phyloP scores from a whole-genome alignment of 2,113 vertebrate species.

The Strix aluco region DNA sequence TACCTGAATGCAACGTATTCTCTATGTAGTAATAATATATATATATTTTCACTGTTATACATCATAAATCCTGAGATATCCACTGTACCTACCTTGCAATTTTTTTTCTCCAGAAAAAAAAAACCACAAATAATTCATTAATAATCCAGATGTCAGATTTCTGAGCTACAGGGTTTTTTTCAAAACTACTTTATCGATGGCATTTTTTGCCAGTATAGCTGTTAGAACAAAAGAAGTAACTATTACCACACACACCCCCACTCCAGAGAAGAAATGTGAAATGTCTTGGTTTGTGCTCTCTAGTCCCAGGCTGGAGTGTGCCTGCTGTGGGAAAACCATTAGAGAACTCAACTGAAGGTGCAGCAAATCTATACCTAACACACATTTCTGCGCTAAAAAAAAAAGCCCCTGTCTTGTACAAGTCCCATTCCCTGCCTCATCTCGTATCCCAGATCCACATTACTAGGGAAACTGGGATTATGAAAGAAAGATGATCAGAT shows the following conservation, averaged over 20 bases:
- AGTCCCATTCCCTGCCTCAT: background rate
- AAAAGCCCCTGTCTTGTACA: background rate
- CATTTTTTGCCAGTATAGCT: background rate
- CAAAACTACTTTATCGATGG: background rate
- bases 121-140: background rate
- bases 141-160: background rate
- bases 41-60: background rate
- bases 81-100: background rate
- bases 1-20: background rate
- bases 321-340: background rate
- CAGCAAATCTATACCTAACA: background rate
- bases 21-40: background rate
- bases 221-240: background rate
- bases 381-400: background rate
- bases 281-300: background rate
- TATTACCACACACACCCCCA: too few relatives aligned
- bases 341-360: background rate
- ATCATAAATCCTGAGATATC: background rate
- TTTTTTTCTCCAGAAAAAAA: background rate
- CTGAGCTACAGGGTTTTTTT: background rate
- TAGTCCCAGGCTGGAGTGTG: background rate
- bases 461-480: background rate
- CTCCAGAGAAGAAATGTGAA: background rate
- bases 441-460: background rate
- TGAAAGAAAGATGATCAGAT: background rate